These are phyloP conservation scores for Nycticebus coucang DNA, from an alignment of 2,113 vertebrate genomes.

Conservation along the genomic window DNA sequence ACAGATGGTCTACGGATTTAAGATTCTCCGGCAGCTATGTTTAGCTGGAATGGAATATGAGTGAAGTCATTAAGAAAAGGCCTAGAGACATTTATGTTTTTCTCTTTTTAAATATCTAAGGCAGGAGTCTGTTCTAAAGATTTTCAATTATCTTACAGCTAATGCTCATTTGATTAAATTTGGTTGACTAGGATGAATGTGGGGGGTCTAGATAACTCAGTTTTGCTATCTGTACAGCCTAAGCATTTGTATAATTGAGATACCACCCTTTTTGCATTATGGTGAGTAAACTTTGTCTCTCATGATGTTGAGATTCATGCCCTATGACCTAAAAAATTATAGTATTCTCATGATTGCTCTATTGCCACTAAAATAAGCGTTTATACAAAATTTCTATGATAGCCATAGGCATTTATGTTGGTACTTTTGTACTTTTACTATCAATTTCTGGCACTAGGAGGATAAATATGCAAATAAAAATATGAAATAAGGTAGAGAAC, in stretches of 20 bases:
- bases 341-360: background rate
- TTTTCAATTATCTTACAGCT: constrained; percentile 28
- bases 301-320: background rate
- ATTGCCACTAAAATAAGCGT: background rate
- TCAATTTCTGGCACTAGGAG: background rate
- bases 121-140: background rate
- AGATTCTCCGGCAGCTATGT: background rate
- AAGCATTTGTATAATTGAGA: background rate
- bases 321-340: background rate
- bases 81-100: background rate
- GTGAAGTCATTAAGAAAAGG: background rate
- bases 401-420: background rate
- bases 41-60: background rate
- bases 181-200: background rate
- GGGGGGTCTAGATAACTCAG: background rate
- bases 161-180: constrained; percentile 37
- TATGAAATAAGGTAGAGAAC: background rate
- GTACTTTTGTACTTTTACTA: background rate
- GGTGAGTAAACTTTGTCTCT: background rate
- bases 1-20: background rate
- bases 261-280: background rate
- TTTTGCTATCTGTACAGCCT: background rate
- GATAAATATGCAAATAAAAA: fast-evolving
- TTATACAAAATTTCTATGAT: background rate
- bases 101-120: background rate